Evolutionary conservation across 1,140 invertebrate species (phyloP).

Genomic region (Phocides pigmalion): DNA sequence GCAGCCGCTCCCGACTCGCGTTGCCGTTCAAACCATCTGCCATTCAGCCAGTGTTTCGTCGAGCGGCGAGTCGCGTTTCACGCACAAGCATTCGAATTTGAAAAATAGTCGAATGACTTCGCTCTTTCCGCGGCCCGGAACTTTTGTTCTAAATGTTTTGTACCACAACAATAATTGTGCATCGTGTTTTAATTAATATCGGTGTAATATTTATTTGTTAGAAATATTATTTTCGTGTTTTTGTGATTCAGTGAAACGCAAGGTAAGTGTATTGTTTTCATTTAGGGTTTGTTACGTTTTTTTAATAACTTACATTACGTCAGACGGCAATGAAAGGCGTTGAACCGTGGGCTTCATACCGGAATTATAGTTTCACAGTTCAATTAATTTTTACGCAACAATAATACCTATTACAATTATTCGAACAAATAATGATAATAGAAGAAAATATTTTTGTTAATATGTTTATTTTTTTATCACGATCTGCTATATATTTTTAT

Average conservation of each 20-base stretch:
- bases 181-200: conserved; percentile 46
- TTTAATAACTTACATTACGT: background rate
- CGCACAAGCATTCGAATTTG: conserved; percentile 48
- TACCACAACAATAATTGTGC: conserved; percentile 40
- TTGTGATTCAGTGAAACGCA: conserved; percentile 36
- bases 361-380: conserved; percentile 3
- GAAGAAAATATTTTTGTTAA: too few relatives aligned
- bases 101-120: conserved; percentile 47
- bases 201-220: conserved; percentile 40
- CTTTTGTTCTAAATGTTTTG: conserved; percentile 42
- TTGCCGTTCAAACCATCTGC: conserved; percentile 19
- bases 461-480: too few relatives aligned
- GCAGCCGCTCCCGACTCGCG: conserved; percentile 3
- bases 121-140: conserved; percentile 41
- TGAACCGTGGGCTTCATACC: conserved; percentile 5
- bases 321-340: background rate
- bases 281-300: conserved; percentile 3
- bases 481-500: too few relatives aligned
- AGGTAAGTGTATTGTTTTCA: conserved; percentile 41
- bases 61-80: conserved; percentile 45
- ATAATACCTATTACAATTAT: background rate
- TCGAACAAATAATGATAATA: too few relatives aligned
- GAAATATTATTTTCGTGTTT: conserved; percentile 21
- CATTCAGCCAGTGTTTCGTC: conserved; percentile 46
- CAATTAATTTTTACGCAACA: background rate